A percentile compares a stretch with the other conserved stretches of the same genome.
Evolutionary conservation across 92 coral and sea anemone genomes (phyloP).

Genomic region (Anthopleura xanthogrammica): DNA sequence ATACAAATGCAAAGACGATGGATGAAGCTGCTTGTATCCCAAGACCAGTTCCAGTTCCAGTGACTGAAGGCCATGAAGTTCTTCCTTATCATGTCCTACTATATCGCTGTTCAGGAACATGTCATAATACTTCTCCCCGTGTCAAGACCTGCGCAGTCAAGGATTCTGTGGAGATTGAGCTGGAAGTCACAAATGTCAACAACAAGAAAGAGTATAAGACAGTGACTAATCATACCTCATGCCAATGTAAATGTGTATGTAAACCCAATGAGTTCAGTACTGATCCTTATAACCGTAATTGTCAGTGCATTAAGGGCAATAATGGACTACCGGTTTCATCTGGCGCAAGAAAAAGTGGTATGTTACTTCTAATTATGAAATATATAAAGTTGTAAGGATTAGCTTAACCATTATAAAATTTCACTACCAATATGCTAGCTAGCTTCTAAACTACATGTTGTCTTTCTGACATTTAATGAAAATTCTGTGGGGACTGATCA

Average conservation of each 20-base stretch:
- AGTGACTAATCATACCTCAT: background rate
- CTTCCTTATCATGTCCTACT: slow-evolving; percentile 49
- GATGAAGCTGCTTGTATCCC: slow-evolving; percentile 3
- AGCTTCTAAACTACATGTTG: no score
- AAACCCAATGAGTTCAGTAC: background rate
- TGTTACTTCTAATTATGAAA: background rate
- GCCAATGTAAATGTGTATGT: background rate
- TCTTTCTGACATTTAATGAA: no score
- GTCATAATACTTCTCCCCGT: slow-evolving; percentile 16
- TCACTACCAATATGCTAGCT: no score
- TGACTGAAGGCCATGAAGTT: background rate
- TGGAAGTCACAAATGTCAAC: background rate
- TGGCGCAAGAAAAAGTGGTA: background rate
- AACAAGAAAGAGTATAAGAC: background rate
- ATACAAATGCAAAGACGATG: background rate
- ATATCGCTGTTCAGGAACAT: slow-evolving; percentile 60
- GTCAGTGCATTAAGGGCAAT: background rate
- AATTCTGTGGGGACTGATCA: no score
- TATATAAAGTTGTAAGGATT: no score
- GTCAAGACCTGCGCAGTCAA: slow-evolving; percentile 20
- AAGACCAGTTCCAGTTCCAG: background rate
- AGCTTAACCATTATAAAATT: no score
- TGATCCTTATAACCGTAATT: background rate
- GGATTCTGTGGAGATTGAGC: background rate
- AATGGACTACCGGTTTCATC: background rate